phyloP scores from a whole-genome alignment of 2,888 invertebrate genomes.

The Cheiracanthium punctorium region DNA sequence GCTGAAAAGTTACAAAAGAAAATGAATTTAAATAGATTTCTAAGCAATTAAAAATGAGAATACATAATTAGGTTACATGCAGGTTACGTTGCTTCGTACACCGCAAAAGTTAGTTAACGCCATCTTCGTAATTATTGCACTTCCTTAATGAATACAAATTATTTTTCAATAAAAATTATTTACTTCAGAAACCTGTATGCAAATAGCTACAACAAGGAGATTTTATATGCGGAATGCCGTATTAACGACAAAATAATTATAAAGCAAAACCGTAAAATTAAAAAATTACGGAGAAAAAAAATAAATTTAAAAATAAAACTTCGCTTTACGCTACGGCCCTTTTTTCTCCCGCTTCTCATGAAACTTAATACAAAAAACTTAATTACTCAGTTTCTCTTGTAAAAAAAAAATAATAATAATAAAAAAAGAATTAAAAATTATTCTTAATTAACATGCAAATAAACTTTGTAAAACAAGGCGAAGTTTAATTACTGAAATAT shows the following conservation, averaged over 20 bases:
- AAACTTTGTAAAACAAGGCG: neutral
- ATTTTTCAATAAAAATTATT: neutral
- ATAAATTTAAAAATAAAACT: no score
- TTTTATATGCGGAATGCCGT: neutral
- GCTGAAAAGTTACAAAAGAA: no score
- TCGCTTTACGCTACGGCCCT: neutral
- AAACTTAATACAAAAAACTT: conserved; percentile 3
- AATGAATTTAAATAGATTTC: neutral
- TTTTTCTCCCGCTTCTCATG: neutral
- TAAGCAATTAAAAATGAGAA: neutral
- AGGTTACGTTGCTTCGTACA: neutral
- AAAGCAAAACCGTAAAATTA: neutral
- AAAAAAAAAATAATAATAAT: neutral
- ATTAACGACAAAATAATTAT: neutral
- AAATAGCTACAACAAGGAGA: neutral
- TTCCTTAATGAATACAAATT: neutral
- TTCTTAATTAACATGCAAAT: conserved; percentile 17
- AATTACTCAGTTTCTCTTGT: neutral
- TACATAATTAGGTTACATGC: neutral
- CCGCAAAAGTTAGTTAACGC: neutral
- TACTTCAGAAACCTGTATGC: neutral
- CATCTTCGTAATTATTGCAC: neutral
- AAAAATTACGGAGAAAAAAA: neutral
- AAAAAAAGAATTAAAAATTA: conserved; percentile 4
- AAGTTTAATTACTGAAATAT: conserved; percentile 5